Evolutionary conservation across 1,140 invertebrate species (phyloP).

Genomic region (Andricus grossulariae): DNA sequence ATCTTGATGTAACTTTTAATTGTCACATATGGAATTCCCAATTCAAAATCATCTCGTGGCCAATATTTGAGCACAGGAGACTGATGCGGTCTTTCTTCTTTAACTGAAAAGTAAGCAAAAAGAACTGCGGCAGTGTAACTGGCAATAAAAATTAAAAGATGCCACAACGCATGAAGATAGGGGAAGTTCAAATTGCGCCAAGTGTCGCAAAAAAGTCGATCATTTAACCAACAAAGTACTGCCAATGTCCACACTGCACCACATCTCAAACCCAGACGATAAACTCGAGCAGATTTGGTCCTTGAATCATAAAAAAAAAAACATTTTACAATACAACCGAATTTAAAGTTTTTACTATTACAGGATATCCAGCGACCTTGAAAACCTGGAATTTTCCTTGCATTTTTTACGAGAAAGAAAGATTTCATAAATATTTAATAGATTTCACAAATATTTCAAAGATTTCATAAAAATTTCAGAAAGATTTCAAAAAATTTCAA

Average conservation of each 20-base stretch:
- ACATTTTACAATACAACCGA: no score
- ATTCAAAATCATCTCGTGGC: slow-evolving; percentile 84
- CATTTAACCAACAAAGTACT: slow-evolving; percentile 86
- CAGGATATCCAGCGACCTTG: no score
- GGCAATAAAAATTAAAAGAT: slow-evolving; percentile 87
- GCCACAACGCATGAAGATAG: slow-evolving; percentile 88
- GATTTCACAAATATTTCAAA: no score
- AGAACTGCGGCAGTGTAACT: slow-evolving; percentile 85
- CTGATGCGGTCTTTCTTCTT: slow-evolving; percentile 82
- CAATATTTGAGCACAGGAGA: slow-evolving; percentile 83
- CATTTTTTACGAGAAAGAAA: no score
- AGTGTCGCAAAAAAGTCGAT: slow-evolving; percentile 86
- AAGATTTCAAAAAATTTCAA: no score
- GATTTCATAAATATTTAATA: no score
- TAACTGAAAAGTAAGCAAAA: slow-evolving; percentile 87
- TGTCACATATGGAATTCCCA: slow-evolving; percentile 84
- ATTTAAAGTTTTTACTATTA: no score
- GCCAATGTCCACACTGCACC: slow-evolving; percentile 82
- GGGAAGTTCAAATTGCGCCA: slow-evolving; percentile 86
- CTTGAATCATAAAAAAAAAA: slow-evolving; percentile 75
- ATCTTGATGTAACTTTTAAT: slow-evolving; percentile 78
- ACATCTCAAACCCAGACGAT: slow-evolving; percentile 81
- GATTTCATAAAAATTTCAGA: no score
- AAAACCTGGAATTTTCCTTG: no score
- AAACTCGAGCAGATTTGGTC: slow-evolving; percentile 80